Evolutionary conservation across 2,888 invertebrate genomes (phyloP).

Genomic region (Eupithecia inturbata): DNA sequence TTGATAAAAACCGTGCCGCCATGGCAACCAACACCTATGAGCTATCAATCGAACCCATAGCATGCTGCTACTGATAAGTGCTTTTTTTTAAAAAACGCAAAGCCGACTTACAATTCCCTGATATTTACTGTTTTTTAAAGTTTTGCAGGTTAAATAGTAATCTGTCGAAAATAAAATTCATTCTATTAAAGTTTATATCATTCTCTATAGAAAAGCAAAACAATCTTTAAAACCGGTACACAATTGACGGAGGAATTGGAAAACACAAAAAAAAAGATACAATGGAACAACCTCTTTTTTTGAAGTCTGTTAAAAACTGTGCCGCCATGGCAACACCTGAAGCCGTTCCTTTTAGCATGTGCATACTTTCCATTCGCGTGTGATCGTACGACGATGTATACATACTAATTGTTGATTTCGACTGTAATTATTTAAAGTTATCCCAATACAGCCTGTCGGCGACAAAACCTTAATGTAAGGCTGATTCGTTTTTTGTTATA

Average conservation of each 20-base stretch:
- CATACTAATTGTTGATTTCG: conserved; percentile 33
- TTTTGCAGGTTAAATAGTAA: background rate
- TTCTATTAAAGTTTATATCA: too few relatives aligned
- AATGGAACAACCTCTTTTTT: background rate
- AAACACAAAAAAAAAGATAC: background rate
- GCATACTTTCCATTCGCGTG: conserved; percentile 27
- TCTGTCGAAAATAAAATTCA: too few relatives aligned
- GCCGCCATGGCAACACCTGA: conserved; percentile 36
- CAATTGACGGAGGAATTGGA: background rate
- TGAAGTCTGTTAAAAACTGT: conserved; percentile 24
- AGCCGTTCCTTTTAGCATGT: conserved; percentile 18
- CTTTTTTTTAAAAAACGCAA: background rate
- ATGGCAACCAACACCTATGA: conserved; percentile 33
- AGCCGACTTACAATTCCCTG: background rate
- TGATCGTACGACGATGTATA: conserved; percentile 21
- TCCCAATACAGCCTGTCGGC: conserved; percentile 30
- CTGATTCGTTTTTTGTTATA: too few relatives aligned
- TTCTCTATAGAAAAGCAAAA: background rate
- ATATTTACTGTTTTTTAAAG: background rate
- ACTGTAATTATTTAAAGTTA: conserved; percentile 24
- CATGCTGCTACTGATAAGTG: background rate
- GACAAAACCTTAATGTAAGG: too few relatives aligned
- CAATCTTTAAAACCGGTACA: background rate
- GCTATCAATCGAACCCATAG: background rate
- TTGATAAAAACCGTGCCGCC: conserved; percentile 38